phyloP scores from a whole-genome alignment of 1,140 invertebrate species.

The Brachionus calyciflorus region DNA sequence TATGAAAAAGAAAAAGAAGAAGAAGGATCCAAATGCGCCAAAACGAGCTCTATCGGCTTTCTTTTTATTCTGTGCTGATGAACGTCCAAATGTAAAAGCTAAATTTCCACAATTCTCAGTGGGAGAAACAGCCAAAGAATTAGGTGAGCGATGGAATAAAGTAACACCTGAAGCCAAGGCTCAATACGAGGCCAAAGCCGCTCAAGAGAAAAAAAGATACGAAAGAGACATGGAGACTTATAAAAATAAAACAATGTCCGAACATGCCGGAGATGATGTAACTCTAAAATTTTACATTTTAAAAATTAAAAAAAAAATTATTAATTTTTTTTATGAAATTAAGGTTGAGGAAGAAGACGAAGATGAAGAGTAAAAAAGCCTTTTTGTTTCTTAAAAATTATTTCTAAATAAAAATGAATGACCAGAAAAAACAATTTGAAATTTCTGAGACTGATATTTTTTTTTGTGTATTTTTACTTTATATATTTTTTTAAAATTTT shows the following conservation, averaged over 20 bases:
- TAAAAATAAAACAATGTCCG: background rate
- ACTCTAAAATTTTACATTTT: too few species aligned
- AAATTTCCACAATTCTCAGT: conserved; percentile 88
- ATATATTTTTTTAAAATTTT: too few species aligned
- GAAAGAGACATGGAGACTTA: conserved; percentile 64
- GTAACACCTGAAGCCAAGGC: conserved; percentile 75
- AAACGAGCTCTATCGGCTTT: conserved; percentile 96
- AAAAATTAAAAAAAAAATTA: background rate
- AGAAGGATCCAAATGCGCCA: conserved; percentile 95
- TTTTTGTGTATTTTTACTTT: too few species aligned
- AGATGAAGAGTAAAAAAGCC: too few species aligned
- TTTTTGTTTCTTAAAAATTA: too few species aligned
- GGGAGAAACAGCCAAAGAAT: conserved; percentile 94
- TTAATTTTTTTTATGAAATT: background rate
- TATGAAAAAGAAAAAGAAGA: conserved; percentile 68
- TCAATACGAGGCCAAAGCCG: conserved; percentile 88
- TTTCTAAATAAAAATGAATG: too few species aligned
- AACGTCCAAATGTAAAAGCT: conserved; percentile 85
- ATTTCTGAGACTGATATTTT: too few species aligned
- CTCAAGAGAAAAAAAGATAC: conserved; percentile 90
- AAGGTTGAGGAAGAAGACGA: background rate
- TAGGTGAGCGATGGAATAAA: conserved; percentile 89
- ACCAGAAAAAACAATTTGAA: too few species aligned
- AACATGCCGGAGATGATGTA: background rate
- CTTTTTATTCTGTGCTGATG: conserved; percentile 98